phyloP scores from a whole-genome alignment of 2,797 vertebrate genomes.

The Gila robusta region DNA sequence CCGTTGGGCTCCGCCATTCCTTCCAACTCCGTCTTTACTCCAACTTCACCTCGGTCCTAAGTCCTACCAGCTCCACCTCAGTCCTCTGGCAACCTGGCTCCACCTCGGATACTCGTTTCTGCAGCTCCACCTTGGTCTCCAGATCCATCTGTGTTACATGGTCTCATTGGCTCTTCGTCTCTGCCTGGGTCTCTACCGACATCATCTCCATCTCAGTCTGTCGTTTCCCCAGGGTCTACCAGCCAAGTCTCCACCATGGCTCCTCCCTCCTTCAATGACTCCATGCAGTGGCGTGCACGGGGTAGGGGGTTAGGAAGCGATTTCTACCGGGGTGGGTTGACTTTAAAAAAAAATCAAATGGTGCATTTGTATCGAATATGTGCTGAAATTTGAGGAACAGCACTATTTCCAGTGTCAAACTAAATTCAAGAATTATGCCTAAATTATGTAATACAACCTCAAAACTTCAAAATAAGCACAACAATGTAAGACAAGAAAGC shows the following conservation, averaged over 20 bases:
- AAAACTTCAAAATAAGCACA: slow-evolving; percentile 65
- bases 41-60: not conserved
- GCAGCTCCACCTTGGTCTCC: not conserved
- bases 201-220: too few relatives aligned
- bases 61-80: not conserved
- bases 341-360: too few relatives aligned
- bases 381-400: not conserved
- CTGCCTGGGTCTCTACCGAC: not conserved
- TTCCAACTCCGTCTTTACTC: too few relatives aligned
- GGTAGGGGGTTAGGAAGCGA: too few relatives aligned
- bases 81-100: not conserved
- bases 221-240: too few relatives aligned
- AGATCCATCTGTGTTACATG: too few relatives aligned
- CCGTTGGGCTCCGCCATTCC: too few relatives aligned
- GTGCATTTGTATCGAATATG: not conserved
- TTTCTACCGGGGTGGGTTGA: too few relatives aligned
- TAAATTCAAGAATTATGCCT: slow-evolving; percentile 46
- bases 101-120: not conserved
- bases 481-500: slow-evolving; percentile 58
- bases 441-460: slow-evolving; percentile 68
- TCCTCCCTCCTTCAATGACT: too few relatives aligned
- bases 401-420: not conserved
- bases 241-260: too few relatives aligned
- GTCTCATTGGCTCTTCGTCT: too few relatives aligned
- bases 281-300: too few relatives aligned